A percentile compares a stretch with the other conserved stretches of the same genome.
Conservation (phyloP, 2,888 invertebrate species). For the Diogma glabrata region DNA sequence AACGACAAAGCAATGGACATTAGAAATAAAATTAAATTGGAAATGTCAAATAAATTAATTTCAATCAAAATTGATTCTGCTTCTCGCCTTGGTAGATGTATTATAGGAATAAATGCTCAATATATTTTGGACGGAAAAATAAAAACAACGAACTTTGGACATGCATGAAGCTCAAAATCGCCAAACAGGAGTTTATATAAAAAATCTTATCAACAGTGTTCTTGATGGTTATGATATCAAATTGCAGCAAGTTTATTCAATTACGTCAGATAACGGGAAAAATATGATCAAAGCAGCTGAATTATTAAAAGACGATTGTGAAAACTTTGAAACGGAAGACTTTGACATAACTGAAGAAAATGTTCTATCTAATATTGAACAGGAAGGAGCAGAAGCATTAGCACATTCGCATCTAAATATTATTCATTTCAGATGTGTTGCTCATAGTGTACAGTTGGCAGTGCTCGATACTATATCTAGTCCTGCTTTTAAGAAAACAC, state of each 20-base stretch:
- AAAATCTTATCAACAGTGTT: neutral
- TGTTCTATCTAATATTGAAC: neutral
- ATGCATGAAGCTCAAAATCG: no score
- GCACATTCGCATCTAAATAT: no score
- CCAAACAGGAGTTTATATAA: neutral
- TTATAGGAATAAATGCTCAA: neutral
- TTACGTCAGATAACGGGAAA: slow-evolving; percentile 1
- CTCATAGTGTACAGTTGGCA: slow-evolving; percentile 1
- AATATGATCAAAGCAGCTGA: slow-evolving; percentile 2
- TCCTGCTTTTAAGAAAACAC: neutral
- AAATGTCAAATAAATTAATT: neutral
- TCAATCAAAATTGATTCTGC: neutral
- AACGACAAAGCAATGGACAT: slow-evolving; percentile 4
- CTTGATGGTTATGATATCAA: slow-evolving; percentile 3
- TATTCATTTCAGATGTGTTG: slow-evolving; percentile 2
- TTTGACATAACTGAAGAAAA: slow-evolving; percentile 1
- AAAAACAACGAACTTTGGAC: no score
- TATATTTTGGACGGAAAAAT: no score
- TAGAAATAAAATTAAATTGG: neutral
- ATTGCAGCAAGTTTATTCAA: slow-evolving; percentile 3
- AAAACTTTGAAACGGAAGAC: slow-evolving; percentile 1
- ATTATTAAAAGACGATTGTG: neutral
- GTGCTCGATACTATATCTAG: slow-evolving; percentile 2
- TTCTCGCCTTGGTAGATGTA: slow-evolving; percentile 2
- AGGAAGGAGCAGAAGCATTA: slow-evolving; percentile 1